These are phyloP conservation scores for Megaceryle torquata DNA, from an alignment of 2,113 vertebrate species.

Conservation along the genomic window DNA sequence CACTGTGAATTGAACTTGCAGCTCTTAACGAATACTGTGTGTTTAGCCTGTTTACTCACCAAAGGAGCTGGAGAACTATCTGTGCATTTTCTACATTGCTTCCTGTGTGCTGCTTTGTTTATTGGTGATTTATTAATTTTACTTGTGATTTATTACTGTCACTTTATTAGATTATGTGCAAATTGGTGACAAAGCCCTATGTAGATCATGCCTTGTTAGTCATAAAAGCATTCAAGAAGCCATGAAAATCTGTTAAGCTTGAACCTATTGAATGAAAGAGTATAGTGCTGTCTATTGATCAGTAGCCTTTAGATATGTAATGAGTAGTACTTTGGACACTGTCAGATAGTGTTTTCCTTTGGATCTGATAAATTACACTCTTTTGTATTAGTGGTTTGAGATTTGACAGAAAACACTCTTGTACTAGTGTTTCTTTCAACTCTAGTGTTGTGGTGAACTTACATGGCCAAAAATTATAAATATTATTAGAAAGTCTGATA, in stretches of 20 bases:
- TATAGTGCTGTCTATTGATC: conserved; percentile 53
- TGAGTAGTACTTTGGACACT: conserved; percentile 52
- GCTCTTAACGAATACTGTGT: neutral
- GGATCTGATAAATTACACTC: conserved; percentile 61
- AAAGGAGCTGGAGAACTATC: neutral
- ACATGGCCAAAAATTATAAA: neutral
- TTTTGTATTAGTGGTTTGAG: conserved; percentile 23
- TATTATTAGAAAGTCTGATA: neutral
- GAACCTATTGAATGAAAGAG: conserved; percentile 49
- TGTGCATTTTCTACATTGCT: conserved; percentile 6
- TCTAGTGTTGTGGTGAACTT: neutral
- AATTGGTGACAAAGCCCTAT: conserved; percentile 50
- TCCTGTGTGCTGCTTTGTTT: conserved; percentile 33
- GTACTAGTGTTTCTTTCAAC: neutral
- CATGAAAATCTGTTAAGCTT: conserved; percentile 71
- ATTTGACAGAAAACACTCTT: conserved; percentile 7
- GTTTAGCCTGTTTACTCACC: neutral
- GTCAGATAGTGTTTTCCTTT: conserved; percentile 57
- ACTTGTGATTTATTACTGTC: conserved; percentile 57
- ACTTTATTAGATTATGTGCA: conserved; percentile 56
- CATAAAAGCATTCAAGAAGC: conserved; percentile 60
- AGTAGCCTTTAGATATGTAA: conserved; percentile 59
- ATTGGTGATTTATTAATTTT: conserved; percentile 54
- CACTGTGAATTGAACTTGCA: neutral
- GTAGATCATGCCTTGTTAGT: conserved; percentile 54